Base-by-base conservation (phyloP, 2,797 vertebrate species). In the Oryzias dopingdopingensis region DNA sequence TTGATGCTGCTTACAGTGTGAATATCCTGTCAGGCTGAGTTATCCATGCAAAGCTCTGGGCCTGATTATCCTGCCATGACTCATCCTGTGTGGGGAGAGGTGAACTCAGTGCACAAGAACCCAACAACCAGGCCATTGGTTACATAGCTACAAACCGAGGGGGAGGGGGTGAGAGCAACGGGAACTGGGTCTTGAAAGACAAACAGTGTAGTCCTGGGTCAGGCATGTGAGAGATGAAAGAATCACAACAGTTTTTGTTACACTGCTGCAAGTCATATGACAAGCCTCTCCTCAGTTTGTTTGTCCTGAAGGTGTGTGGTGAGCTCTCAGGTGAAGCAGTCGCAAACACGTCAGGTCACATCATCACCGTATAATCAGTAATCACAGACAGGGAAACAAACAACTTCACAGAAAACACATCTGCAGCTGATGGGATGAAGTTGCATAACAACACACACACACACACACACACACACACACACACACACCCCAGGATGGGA, bases 21-120 rank as follows among this genome's bases (percentile, higher is more conserved):
- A 86, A 82, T 76, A 58, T 58, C 61, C 66, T 84, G 83, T 79
- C 70, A 44, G 51, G 56, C 77, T 69, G 72, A 83, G 84, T 87
- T 88, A 84, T 85, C 87, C 83, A 83, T 32, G 74, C 83, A 87
- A 83, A 86, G 81, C 88, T 88, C 82, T 86, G 86, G 82, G 80
- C 77, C 80, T 86, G 86, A 89, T 88, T 88, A 88, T 86, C 84
- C 84, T 73, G 77, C 52, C 41, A 77, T 90, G 89, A 89, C 82
- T 89, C 88, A 90, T 77, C 68, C 60, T 59, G 67, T 41, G 50
- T 77, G 66, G 62, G 64, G 72, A 69, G 81, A 85, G 86, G 82
- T 87, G 83, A 87, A 88, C 67, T 83, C 81, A 77, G 88, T 90
- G 74, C 86, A 90, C 77, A 68, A 82, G 86, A 90, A 90, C 88